Conservation (phyloP, 2,797 vertebrate species). For the Pipistrellus pygmaeus region DNA sequence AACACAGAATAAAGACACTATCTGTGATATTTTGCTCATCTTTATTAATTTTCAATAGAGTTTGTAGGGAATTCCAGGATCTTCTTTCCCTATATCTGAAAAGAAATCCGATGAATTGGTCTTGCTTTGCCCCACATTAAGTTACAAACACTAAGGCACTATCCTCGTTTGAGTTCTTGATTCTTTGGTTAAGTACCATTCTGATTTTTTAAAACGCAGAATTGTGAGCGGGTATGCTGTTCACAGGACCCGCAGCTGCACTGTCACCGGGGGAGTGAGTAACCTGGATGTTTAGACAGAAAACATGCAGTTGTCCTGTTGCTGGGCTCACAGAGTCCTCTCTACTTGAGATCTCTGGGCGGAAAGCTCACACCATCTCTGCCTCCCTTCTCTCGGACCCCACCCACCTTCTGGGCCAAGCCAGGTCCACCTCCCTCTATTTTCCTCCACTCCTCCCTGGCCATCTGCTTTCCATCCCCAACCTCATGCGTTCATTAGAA, state of each 20-base stretch:
- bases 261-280: not conserved
- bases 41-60: not conserved
- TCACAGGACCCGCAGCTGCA: not conserved
- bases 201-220: not conserved
- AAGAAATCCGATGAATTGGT: not conserved
- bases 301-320: not conserved
- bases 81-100: not conserved
- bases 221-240: not conserved
- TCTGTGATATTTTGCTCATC: not conserved
- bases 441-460: not conserved
- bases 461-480: not conserved
- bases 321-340: not conserved
- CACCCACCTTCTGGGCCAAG: not conserved
- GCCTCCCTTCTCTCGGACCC: not conserved
- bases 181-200: not conserved
- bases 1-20: not conserved
- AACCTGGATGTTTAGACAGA: not conserved
- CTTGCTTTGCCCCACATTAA: not conserved
- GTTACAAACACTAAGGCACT: not conserved
- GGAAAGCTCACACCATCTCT: not conserved
- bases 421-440: not conserved
- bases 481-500: not conserved
- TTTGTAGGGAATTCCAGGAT: not conserved
- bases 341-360: not conserved
- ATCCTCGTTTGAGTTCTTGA: not conserved